A percentile compares a stretch with the other conserved stretches of the same genome.
Conservation (phyloP, 2,113 vertebrate species). For the Ailuropoda melanoleuca region DNA sequence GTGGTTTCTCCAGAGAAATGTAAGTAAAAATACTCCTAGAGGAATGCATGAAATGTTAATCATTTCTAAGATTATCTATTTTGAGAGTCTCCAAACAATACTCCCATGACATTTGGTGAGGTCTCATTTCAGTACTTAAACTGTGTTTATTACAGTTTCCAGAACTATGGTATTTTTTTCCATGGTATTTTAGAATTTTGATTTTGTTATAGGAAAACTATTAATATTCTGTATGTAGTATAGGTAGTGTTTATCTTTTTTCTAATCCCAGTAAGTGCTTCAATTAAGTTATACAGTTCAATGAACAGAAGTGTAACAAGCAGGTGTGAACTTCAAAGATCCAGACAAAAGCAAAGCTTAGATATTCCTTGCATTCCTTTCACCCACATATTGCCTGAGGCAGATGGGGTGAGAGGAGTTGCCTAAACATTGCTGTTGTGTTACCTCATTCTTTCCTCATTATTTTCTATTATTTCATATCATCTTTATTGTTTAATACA, state of each 20-base stretch:
- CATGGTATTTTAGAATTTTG: background rate
- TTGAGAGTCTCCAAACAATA: conserved; percentile 34
- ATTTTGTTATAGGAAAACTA: background rate
- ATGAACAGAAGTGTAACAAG: background rate
- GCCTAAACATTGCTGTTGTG: background rate
- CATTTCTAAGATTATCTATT: conserved; percentile 54
- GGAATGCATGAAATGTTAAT: conserved; percentile 45
- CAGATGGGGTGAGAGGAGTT: background rate
- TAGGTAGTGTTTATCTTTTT: background rate
- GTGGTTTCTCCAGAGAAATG: conserved; percentile 11
- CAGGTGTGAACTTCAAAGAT: conserved; percentile 30
- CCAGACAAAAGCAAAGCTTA: background rate
- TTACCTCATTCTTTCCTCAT: conserved; percentile 64
- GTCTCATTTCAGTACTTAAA: conserved; percentile 45
- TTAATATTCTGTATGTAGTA: background rate
- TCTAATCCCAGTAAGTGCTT: background rate
- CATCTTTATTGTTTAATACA: conserved; percentile 56
- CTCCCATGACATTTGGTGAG: conserved; percentile 50
- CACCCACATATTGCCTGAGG: conserved; percentile 44
- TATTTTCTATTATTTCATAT: conserved; percentile 62
- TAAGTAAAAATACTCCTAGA: conserved; percentile 59
- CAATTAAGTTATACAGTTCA: background rate
- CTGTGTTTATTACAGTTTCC: background rate
- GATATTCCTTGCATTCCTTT: background rate
- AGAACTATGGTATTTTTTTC: background rate